Conservation (phyloP, 2,113 vertebrate species). For the Anarrhichthys ocellatus region DNA sequence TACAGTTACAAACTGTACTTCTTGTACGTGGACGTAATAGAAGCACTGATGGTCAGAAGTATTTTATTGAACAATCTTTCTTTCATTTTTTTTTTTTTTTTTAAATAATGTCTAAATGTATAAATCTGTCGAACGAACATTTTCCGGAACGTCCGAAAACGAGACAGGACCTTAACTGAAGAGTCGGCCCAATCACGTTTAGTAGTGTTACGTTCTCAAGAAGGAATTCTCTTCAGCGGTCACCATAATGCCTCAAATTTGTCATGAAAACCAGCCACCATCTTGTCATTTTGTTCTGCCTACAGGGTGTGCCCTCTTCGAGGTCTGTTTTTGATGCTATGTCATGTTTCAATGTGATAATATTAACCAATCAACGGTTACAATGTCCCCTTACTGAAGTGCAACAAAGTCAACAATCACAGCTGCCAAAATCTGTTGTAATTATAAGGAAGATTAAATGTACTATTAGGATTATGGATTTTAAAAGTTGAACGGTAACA, state of each 20-base stretch:
- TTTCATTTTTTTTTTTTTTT: conserved; percentile 60
- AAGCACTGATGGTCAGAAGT: conserved; percentile 83
- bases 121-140: conserved; percentile 53
- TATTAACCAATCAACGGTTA: conserved; percentile 25
- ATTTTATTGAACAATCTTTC: conserved; percentile 73
- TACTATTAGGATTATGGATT: conserved; percentile 6
- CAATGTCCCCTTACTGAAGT: conserved; percentile 25
- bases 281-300: conserved; percentile 49
- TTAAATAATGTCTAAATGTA: conserved; percentile 64
- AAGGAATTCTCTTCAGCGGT: conserved; percentile 67
- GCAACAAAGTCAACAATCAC: conserved; percentile 31
- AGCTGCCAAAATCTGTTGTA: conserved; percentile 53
- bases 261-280: conserved; percentile 72
- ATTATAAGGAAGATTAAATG: conserved; percentile 21
- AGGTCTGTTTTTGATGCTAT: conserved; percentile 38
- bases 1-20: conserved; percentile 71
- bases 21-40: conserved; percentile 68
- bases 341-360: conserved; percentile 46
- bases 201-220: conserved; percentile 22
- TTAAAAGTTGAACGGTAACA: neutral
- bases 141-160: conserved; percentile 40
- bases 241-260: conserved; percentile 76
- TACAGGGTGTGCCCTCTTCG: conserved; percentile 10
- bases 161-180: conserved; percentile 35
- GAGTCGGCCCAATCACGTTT: conserved; percentile 48